Evolutionary conservation across 1,140 invertebrate species (phyloP).

Genomic region (Tetragnatha versicolor): DNA sequence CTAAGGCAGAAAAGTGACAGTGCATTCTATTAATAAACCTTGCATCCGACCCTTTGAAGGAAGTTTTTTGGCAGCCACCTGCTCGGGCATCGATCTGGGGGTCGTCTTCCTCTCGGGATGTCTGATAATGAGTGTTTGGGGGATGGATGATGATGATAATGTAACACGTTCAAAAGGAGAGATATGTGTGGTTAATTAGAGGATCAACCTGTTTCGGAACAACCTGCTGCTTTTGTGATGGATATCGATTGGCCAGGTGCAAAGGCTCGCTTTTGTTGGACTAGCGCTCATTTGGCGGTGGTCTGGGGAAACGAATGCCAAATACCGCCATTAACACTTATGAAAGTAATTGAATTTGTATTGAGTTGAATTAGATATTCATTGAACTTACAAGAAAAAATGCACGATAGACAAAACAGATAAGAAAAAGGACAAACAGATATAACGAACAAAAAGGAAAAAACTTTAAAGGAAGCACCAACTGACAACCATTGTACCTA

Average conservation of each 20-base stretch:
- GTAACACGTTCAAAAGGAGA: neutral
- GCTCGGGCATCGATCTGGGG: neutral
- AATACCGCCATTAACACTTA: too few species aligned
- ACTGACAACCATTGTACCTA: too few species aligned
- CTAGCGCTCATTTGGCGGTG: neutral
- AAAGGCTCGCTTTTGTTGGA: neutral
- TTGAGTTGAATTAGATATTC: too few species aligned
- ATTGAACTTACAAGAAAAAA: too few species aligned
- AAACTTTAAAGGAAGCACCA: too few species aligned
- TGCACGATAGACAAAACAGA: too few species aligned
- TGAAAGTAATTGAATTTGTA: too few species aligned
- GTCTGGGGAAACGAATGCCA: too few species aligned
- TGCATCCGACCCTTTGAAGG: neutral
- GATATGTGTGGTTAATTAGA: neutral
- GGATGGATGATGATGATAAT: neutral
- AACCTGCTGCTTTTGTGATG: slow-evolving; percentile 22
- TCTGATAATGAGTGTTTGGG: neutral
- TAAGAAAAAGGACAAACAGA: too few species aligned
- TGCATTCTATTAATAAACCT: slow-evolving; percentile 15
- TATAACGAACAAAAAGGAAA: too few species aligned
- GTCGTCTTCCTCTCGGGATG: neutral
- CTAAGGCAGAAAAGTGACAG: too few species aligned
- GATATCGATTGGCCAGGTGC: slow-evolving; percentile 27
- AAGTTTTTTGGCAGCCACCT: neutral
- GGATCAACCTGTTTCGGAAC: slow-evolving; percentile 12